A percentile compares a stretch with the other conserved stretches of the same genome.
Conservation (phyloP, 2,888 invertebrate genomes). For the Ceriagrion tenellum region DNA sequence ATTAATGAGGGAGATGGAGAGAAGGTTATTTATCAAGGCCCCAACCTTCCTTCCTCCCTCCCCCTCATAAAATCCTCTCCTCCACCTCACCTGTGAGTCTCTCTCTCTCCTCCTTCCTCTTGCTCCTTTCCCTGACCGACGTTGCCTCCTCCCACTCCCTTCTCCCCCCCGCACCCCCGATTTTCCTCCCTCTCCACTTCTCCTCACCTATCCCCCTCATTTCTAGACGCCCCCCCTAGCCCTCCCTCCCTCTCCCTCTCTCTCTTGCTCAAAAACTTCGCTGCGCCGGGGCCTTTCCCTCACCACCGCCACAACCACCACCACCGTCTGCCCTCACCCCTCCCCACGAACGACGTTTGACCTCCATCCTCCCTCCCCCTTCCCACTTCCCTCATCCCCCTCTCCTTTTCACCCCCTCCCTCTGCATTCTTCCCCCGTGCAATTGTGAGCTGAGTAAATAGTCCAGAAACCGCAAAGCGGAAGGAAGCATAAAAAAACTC, state of each 20-base stretch:
- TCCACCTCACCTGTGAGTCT: neutral
- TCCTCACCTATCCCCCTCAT: neutral
- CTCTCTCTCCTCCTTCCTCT: neutral
- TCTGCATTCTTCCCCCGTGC: neutral
- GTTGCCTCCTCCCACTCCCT: neutral
- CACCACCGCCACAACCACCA: neutral
- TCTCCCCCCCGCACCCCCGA: neutral
- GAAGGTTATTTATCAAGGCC: constrained; percentile 60
- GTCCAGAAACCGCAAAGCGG: constrained; percentile 18
- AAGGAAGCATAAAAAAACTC: neutral
- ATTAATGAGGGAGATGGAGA: constrained; percentile 64
- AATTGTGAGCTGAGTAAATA: neutral
- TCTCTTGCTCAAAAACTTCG: neutral
- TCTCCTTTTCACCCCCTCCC: neutral
- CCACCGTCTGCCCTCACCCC: neutral
- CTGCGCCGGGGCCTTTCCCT: neutral
- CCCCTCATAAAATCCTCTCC: neutral
- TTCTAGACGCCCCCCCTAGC: neutral
- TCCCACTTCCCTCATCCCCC: neutral
- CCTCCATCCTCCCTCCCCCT: neutral
- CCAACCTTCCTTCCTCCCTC: neutral
- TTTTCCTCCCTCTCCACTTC: neutral
- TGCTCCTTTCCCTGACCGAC: neutral
- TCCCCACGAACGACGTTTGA: neutral
- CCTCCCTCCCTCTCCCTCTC: neutral